phyloP scores from a whole-genome alignment of 2,113 vertebrate genomes.

The Nymphicus hollandicus region DNA sequence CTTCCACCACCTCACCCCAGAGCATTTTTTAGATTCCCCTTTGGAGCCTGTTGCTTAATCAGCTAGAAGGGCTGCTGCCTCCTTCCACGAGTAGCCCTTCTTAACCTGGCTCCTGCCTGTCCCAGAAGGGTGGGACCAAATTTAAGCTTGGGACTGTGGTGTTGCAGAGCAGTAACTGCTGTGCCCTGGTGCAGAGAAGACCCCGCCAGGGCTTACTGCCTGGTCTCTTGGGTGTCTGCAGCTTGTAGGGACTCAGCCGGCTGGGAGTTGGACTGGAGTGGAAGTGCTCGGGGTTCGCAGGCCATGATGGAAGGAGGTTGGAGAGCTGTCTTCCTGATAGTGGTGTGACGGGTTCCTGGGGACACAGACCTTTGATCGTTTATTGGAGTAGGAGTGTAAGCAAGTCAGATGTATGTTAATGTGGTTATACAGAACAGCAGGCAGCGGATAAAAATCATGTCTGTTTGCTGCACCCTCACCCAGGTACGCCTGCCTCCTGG shows the following conservation, averaged over 20 bases:
- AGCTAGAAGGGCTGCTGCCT: slow-evolving; percentile 9
- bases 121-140: neutral
- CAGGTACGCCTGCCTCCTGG: neutral
- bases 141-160: neutral
- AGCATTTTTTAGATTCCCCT: slow-evolving; percentile 54
- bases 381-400: neutral
- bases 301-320: neutral
- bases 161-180: neutral
- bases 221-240: accelerated
- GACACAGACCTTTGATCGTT: slow-evolving; percentile 32
- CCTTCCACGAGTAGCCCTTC: neutral
- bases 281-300: neutral
- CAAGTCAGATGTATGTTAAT: slow-evolving; percentile 24
- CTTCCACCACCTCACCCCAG: neutral
- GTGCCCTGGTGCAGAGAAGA: accelerated
- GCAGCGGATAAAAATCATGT: slow-evolving; percentile 5
- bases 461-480: neutral
- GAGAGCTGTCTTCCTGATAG: neutral
- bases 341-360: neutral
- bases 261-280: neutral
- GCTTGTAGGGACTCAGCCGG: neutral
- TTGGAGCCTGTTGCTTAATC: slow-evolving; percentile 54
- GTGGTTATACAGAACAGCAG: slow-evolving; percentile 22
- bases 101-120: slow-evolving; percentile 24
- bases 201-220: accelerated